These are phyloP conservation scores for Phaethon lepturus DNA, from an alignment of 2,113 vertebrate genomes.

Conservation along the genomic window DNA sequence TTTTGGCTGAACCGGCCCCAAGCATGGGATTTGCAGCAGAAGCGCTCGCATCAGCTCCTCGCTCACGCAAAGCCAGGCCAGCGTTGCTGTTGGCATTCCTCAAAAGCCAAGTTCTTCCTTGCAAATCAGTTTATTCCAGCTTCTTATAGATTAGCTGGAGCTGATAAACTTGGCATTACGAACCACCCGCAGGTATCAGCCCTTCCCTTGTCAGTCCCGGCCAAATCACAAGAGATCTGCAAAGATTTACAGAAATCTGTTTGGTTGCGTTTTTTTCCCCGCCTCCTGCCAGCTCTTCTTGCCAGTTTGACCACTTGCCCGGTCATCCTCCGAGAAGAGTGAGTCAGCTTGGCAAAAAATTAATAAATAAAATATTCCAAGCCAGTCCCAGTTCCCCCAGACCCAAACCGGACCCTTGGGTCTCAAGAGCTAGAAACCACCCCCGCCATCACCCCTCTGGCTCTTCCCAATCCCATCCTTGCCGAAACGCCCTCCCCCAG, in stretches of 20 bases:
- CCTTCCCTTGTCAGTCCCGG: background rate
- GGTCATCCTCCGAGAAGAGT: background rate
- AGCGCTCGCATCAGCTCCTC: background rate
- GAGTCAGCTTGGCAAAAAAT: background rate
- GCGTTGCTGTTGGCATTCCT: background rate
- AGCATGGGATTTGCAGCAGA: background rate
- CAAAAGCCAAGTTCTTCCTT: constrained; percentile 32
- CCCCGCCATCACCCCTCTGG: fast-evolving
- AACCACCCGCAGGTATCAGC: background rate
- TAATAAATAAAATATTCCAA: background rate
- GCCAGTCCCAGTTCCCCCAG: background rate
- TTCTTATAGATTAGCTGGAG: background rate
- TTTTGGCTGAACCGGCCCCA: background rate
- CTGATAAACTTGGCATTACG: background rate
- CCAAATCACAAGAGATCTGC: constrained; percentile 3
- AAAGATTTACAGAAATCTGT: background rate
- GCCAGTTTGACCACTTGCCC: constrained; percentile 33
- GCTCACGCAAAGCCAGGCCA: background rate
- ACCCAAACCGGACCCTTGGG: background rate
- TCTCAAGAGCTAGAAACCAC: background rate
- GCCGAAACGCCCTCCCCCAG: background rate
- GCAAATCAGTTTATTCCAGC: background rate
- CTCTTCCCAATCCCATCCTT: background rate
- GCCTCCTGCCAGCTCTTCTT: constrained; percentile 11
- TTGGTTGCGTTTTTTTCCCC: constrained; percentile 6